Conservation (phyloP, 92 coral and sea anemone genomes). For the Plumapathes pennacea region DNA sequence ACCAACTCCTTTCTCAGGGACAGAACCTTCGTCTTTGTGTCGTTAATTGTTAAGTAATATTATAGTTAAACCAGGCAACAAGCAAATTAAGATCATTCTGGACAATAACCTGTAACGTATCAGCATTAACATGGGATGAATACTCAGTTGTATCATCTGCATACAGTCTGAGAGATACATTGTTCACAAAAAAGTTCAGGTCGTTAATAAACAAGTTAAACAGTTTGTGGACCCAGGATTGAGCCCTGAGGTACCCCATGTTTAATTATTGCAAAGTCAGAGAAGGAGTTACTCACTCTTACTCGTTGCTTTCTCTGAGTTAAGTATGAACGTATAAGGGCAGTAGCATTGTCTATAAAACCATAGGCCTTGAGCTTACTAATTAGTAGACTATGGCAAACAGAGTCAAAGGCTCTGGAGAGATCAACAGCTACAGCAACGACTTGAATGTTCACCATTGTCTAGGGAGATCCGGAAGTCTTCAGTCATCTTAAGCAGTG, state of each 20-base stretch:
- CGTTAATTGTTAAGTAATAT: constrained; percentile 9
- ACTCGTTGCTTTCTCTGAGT: constrained; percentile 18
- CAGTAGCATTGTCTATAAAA: constrained; percentile 4
- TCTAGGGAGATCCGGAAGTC: constrained; percentile 24
- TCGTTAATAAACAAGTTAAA: constrained; percentile 12
- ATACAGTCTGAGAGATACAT: constrained; percentile 1
- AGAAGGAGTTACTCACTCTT: constrained; percentile 10
- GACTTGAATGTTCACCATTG: constrained; percentile 4
- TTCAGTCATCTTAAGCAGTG: constrained; percentile 37
- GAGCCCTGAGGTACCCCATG: constrained; percentile 23
- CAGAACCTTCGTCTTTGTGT: constrained; percentile 14
- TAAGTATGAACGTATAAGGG: constrained; percentile 5
- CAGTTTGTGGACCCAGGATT: constrained; percentile 6
- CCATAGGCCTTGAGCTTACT: constrained; percentile 27
- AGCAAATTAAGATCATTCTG: constrained; percentile 7
- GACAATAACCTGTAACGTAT: not conserved
- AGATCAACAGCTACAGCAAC: constrained; percentile 24
- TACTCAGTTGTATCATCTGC: not conserved
- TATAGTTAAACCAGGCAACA: constrained; percentile 13
- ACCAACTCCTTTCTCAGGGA: constrained; percentile 2
- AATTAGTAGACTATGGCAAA: constrained; percentile 13
- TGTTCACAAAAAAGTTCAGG: not conserved
- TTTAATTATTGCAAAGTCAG: constrained; percentile 16
- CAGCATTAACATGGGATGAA: not conserved
- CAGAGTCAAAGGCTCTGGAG: constrained; percentile 21